These are phyloP conservation scores for Chaetorhynchus papuensis DNA, from an alignment of 2,113 vertebrate genomes.

Conservation along the genomic window DNA sequence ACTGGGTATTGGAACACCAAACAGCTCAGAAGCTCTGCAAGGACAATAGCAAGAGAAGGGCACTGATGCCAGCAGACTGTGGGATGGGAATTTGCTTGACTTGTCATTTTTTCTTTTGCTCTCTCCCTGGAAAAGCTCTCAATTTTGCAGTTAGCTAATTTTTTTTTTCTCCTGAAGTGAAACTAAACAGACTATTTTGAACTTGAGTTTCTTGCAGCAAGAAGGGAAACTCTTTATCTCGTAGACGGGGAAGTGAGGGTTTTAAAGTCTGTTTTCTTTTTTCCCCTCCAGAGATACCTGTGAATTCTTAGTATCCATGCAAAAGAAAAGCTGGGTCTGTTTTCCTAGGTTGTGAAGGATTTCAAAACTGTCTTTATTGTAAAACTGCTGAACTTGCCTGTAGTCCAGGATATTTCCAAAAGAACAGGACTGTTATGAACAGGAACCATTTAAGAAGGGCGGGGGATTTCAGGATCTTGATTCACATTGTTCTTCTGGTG, in stretches of 20 bases:
- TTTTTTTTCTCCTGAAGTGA: neutral
- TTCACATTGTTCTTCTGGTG: neutral
- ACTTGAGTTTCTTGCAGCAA: neutral
- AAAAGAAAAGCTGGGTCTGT: neutral
- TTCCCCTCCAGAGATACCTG: neutral
- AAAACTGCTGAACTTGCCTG: neutral
- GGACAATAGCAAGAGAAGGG: neutral
- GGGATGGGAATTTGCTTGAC: constrained; percentile 14
- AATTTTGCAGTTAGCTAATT: neutral
- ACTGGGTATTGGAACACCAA: neutral
- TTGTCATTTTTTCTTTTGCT: neutral
- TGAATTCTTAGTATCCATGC: neutral
- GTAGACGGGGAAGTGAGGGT: neutral
- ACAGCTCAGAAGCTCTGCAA: neutral
- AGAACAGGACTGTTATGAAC: neutral
- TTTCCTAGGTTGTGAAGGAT: neutral
- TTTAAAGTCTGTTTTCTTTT: neutral
- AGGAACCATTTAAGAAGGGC: neutral
- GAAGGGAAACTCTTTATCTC: neutral
- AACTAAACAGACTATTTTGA: neutral
- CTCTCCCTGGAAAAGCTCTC: neutral
- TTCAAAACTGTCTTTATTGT: neutral
- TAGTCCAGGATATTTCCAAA: neutral
- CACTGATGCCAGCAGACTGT: neutral
- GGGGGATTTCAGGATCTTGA: neutral